Evolutionary conservation across 2,113 vertebrate species (phyloP).

Genomic region (Passer domesticus): DNA sequence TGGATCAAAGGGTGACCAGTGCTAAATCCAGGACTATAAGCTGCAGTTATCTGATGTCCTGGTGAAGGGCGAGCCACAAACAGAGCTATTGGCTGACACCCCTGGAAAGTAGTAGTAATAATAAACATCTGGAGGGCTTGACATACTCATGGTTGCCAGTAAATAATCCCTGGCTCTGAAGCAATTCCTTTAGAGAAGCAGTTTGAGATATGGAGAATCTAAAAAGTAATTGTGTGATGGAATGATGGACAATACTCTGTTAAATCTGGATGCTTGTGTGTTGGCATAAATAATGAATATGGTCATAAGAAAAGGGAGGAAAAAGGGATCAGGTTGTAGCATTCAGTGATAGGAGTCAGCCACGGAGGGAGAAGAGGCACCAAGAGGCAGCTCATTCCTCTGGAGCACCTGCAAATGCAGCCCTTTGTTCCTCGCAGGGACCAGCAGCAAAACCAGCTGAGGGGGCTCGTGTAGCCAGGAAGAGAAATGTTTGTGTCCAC

Average conservation of each 20-base stretch:
- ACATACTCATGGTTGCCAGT: slow-evolving; percentile 21
- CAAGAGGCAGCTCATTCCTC: background rate
- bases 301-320: background rate
- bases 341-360: background rate
- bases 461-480: background rate
- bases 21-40: background rate
- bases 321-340: background rate
- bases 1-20: background rate
- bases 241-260: background rate
- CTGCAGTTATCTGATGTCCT: slow-evolving; percentile 7
- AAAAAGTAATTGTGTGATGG: background rate
- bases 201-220: background rate
- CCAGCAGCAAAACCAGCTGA: background rate
- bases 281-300: background rate
- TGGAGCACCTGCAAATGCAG: background rate
- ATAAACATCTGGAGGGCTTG: slow-evolving; percentile 54
- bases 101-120: slow-evolving; percentile 39
- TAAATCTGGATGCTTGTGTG: background rate
- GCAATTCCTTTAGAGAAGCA: background rate
- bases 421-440: background rate
- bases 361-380: background rate
- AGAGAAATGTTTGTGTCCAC: background rate
- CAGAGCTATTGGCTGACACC: slow-evolving; percentile 22
- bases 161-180: slow-evolving; percentile 18
- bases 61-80: background rate